A percentile compares a stretch with the other conserved stretches of the same genome.
Conservation (phyloP, 2,797 vertebrate genomes). For the Falco concolor region DNA sequence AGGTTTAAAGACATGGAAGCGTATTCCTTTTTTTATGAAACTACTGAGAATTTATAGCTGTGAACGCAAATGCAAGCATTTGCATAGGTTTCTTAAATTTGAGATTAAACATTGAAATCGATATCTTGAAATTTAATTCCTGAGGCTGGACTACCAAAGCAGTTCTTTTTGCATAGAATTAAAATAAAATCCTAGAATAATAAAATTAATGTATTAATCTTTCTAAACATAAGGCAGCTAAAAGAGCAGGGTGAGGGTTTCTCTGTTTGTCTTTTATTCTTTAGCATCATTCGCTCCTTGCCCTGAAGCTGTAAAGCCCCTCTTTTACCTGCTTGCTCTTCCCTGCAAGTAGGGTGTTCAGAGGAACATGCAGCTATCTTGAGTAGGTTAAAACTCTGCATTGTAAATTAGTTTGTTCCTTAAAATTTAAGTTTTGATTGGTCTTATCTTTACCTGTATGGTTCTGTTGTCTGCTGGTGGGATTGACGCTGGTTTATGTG, state of each 20-base stretch:
- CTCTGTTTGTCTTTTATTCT: neutral
- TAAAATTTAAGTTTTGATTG: neutral
- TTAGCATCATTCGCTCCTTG: neutral
- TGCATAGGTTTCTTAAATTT: neutral
- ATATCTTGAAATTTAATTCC: neutral
- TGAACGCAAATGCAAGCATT: neutral
- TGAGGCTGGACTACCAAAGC: neutral
- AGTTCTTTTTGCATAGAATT: neutral
- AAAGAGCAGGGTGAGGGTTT: neutral
- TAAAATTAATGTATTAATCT: neutral
- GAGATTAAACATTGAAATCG: neutral
- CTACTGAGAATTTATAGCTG: neutral
- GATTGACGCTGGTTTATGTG: neutral
- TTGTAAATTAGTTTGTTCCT: neutral
- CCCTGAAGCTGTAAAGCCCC: neutral
- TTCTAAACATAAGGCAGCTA: neutral
- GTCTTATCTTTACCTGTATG: neutral
- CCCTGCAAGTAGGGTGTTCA: neutral
- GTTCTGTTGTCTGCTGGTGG: neutral
- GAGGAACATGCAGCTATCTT: neutral
- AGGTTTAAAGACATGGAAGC: neutral
- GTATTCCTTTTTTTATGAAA: neutral
- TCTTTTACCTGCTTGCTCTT: neutral
- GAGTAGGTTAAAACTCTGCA: neutral
- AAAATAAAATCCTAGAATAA: neutral